Evolutionary conservation across 2,113 vertebrate genomes (phyloP).

Genomic region (Leuciscus idus): DNA sequence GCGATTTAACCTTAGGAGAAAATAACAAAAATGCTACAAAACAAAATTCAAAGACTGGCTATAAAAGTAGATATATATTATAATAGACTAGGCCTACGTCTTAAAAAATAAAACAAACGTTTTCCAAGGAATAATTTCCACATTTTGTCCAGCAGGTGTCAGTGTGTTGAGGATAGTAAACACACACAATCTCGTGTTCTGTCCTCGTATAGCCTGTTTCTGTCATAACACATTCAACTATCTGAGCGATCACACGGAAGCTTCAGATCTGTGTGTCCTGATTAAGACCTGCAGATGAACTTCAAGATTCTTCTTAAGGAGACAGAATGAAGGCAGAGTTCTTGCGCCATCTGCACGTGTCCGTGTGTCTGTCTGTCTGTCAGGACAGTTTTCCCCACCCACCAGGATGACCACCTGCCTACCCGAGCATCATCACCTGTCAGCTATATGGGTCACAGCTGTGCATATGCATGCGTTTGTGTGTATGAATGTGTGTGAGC

Average conservation of each 20-base stretch:
- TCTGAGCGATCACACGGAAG: conserved; percentile 35
- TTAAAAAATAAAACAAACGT: background rate
- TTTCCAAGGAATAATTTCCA: background rate
- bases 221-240: conserved; percentile 18
- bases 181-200: background rate
- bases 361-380: conserved; percentile 16
- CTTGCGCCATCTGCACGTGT: conserved; percentile 49
- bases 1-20: background rate
- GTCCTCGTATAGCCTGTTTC: conserved; percentile 28
- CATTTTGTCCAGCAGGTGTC: conserved; percentile 47
- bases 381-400: conserved; percentile 56
- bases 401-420: conserved; percentile 62
- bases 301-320: conserved; percentile 26
- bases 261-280: conserved; percentile 6
- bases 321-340: conserved; percentile 25
- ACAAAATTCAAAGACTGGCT: background rate
- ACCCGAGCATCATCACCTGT: conserved; percentile 56
- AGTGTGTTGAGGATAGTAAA: conserved; percentile 2
- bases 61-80: background rate
- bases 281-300: conserved; percentile 46
- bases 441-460: conserved; percentile 60
- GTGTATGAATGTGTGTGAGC: conserved; percentile 13
- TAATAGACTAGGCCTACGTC: background rate
- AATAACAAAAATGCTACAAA: background rate
- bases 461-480: conserved; percentile 36